Evolutionary conservation across 2,888 invertebrate species (phyloP).

Genomic region (Nasonovia ribisnigri): DNA sequence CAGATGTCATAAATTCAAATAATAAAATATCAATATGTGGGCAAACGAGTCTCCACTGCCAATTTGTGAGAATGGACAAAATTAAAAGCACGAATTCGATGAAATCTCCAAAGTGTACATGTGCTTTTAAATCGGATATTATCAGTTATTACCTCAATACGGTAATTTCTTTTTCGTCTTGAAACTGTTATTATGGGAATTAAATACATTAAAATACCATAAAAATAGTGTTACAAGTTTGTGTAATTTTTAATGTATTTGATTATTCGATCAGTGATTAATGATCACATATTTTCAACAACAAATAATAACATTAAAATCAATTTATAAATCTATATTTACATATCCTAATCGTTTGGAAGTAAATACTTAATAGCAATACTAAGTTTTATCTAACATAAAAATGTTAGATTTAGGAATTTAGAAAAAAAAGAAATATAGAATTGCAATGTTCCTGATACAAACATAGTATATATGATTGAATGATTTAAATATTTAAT

Average conservation of each 20-base stretch:
- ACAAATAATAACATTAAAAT: neutral
- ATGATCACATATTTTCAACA: neutral
- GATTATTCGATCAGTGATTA: neutral
- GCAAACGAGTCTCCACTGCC: too few relatives aligned
- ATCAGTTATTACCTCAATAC: too few relatives aligned
- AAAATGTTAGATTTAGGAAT: neutral
- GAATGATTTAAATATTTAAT: neutral
- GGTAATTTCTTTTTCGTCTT: neutral
- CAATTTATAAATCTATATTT: neutral
- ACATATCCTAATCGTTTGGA: neutral
- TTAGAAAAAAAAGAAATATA: neutral
- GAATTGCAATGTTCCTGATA: neutral
- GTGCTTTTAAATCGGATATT: neutral
- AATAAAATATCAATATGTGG: too few relatives aligned
- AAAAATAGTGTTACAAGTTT: too few relatives aligned
- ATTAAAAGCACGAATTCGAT: neutral
- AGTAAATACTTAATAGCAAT: neutral
- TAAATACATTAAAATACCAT: too few relatives aligned
- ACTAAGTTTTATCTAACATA: neutral
- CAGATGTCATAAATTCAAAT: too few relatives aligned
- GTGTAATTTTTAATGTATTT: too few relatives aligned
- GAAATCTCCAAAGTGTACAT: neutral
- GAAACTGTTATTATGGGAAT: neutral
- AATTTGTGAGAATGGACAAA: neutral
- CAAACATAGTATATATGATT: neutral